These are phyloP conservation scores for Gymnopithys bicolor DNA, from an alignment of 2,797 vertebrate genomes.

Conservation along the genomic window DNA sequence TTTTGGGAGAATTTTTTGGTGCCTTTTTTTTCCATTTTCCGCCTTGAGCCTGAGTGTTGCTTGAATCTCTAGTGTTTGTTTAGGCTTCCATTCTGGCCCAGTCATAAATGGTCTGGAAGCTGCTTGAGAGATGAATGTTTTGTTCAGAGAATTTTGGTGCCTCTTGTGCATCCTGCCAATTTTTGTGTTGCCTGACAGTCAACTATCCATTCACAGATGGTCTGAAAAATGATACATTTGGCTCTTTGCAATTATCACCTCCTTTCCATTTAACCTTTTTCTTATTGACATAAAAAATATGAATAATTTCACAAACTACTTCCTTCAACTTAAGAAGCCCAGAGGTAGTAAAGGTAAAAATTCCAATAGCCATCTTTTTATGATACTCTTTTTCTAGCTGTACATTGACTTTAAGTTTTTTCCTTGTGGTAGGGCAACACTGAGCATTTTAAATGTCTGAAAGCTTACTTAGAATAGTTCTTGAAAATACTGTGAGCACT, in stretches of 20 bases:
- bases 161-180: neutral
- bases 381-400: neutral
- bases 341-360: neutral
- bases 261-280: constrained; percentile 29
- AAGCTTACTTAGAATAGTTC: neutral
- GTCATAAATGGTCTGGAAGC: neutral
- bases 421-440: neutral
- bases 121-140: neutral
- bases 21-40: neutral
- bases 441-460: neutral
- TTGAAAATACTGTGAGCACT: neutral
- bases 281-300: neutral
- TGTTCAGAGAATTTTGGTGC: constrained; percentile 8
- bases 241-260: neutral
- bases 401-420: neutral
- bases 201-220: constrained; percentile 37
- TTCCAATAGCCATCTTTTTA: neutral
- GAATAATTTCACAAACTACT: neutral
- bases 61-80: neutral
- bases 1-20: neutral
- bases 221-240: constrained; percentile 40
- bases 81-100: neutral
- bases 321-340: neutral
- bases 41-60: no score
- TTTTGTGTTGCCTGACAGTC: constrained; percentile 29